These are phyloP conservation scores for Bibio marci DNA, from an alignment of 2,888 invertebrate genomes.

Conservation along the genomic window DNA sequence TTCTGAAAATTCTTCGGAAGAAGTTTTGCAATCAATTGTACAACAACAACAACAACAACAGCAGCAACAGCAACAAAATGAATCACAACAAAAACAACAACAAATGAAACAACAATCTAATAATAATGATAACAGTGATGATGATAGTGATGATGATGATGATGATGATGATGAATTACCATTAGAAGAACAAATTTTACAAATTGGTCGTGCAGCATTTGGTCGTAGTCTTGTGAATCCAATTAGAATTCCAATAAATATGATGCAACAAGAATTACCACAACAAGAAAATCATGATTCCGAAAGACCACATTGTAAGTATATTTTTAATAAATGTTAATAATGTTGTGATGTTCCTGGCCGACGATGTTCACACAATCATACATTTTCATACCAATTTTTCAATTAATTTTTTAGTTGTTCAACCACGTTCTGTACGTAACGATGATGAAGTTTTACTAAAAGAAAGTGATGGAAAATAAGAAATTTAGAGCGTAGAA, in stretches of 20 bases:
- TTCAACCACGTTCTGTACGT: conserved; percentile 64
- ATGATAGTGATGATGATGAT: neutral
- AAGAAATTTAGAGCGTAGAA: too few species aligned
- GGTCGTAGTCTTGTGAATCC: conserved; percentile 29
- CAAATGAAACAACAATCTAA: too few species aligned
- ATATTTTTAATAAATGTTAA: conserved; percentile 4
- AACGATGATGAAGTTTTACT: conserved; percentile 33
- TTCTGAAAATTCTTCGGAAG: conserved; percentile 12
- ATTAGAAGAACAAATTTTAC: conserved; percentile 20
- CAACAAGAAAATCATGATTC: conserved; percentile 22
- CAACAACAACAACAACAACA: too few species aligned
- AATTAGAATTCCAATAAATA: conserved; percentile 35
- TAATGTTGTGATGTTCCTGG: too few species aligned
- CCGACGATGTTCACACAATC: too few species aligned
- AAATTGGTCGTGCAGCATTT: conserved; percentile 27
- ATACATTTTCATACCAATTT: conserved; percentile 7
- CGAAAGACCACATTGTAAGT: conserved; percentile 64
- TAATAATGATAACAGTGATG: conserved; percentile 10
- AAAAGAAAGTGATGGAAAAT: too few species aligned
- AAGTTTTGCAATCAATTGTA: too few species aligned
- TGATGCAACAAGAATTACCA: conserved; percentile 38
- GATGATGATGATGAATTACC: conserved; percentile 10
- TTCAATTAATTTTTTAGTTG: conserved; percentile 34
- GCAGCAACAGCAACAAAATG: too few species aligned
- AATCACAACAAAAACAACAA: too few species aligned